These are phyloP conservation scores for Eonycteris spelaea DNA, from an alignment of 2,113 vertebrate species.

Conservation along the genomic window DNA sequence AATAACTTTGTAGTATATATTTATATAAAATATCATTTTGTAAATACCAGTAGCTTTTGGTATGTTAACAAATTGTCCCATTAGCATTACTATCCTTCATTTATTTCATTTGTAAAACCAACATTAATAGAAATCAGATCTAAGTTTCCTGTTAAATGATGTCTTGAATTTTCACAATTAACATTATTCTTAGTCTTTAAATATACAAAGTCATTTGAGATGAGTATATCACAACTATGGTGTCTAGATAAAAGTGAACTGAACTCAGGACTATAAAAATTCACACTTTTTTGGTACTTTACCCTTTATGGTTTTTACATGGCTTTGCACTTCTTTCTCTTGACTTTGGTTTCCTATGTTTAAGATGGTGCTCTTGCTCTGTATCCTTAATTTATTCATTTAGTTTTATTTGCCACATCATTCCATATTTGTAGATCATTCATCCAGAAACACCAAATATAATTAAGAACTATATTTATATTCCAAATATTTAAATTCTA, in stretches of 20 bases:
- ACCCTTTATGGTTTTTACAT: background rate
- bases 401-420: background rate
- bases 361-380: background rate
- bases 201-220: background rate
- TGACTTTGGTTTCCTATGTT: background rate
- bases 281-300: background rate
- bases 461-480: background rate
- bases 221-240: background rate
- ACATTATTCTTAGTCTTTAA: background rate
- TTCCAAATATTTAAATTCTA: slow-evolving; percentile 6
- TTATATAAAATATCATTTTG: background rate
- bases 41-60: background rate
- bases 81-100: background rate
- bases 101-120: background rate
- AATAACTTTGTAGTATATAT: background rate
- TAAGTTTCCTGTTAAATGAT: background rate
- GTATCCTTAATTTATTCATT: background rate
- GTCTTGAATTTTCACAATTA: slow-evolving; percentile 1
- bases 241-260: background rate
- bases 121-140: background rate
- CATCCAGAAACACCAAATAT: background rate
- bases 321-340: background rate
- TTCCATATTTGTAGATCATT: background rate
- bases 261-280: background rate
- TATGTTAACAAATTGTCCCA: background rate